A percentile compares a stretch with the other conserved stretches of the same genome.
Evolutionary conservation across 2,888 invertebrate genomes (phyloP).

Genomic region (Diaperis boleti): DNA sequence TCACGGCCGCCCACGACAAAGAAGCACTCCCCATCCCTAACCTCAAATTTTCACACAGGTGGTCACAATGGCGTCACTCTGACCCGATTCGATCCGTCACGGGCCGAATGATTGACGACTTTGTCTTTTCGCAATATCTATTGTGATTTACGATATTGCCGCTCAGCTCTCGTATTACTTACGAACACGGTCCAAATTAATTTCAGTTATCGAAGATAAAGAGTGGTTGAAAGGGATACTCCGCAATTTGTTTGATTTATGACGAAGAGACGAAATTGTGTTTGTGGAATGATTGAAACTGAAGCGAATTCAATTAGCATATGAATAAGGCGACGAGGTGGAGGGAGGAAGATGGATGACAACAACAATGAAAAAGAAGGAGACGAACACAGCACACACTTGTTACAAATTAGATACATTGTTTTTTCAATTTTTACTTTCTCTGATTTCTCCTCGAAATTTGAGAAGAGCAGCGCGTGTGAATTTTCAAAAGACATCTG

Average conservation of each 20-base stretch:
- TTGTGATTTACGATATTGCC: conserved; percentile 31
- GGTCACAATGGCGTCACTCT: background rate
- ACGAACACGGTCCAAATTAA: conserved; percentile 23
- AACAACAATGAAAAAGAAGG: background rate
- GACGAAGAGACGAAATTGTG: conserved; percentile 4
- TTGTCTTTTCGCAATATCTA: conserved; percentile 27
- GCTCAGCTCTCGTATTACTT: conserved; percentile 19
- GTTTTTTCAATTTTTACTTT: conserved; percentile 10
- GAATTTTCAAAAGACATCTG: conserved; percentile 6
- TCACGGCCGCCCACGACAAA: conserved; percentile 60
- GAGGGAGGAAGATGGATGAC: background rate
- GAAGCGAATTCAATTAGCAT: conserved; percentile 18
- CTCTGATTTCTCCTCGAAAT: conserved; percentile 6
- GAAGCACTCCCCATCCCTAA: conserved; percentile 14
- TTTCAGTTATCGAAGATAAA: conserved; percentile 8
- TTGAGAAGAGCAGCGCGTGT: background rate
- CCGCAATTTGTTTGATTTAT: conserved; percentile 12
- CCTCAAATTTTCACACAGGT: background rate
- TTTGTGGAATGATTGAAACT: conserved; percentile 21
- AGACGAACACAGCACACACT: conserved; percentile 10
- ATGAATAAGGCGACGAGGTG: conserved; percentile 23
- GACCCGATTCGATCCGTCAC: conserved; percentile 8
- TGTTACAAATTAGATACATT: conserved; percentile 21
- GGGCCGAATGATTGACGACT: conserved; percentile 26
- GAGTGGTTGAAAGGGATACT: conserved; percentile 18